Evolutionary conservation across 30 jellyfish, hydroid and myxozoan genomes (phyloP).

Genomic region (Cassiopea andromeda): DNA sequence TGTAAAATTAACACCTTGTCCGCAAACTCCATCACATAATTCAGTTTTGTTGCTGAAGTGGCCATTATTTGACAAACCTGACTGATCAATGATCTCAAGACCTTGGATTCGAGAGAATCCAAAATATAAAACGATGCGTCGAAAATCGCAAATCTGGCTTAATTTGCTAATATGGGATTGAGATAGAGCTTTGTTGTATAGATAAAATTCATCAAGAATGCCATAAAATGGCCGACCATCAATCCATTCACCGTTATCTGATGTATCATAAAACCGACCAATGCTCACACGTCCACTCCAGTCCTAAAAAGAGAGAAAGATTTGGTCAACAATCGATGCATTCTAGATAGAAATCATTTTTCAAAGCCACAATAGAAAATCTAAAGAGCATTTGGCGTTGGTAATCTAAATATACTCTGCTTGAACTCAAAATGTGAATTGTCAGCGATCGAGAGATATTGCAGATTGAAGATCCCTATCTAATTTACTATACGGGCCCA

Average conservation of each 20-base stretch:
- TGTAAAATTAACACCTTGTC: constrained; percentile 81
- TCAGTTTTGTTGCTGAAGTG: constrained; percentile 60
- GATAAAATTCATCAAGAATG: constrained; percentile 80
- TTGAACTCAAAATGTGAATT: too few species aligned
- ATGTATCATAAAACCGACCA: constrained; percentile 82
- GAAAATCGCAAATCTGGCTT: constrained; percentile 90
- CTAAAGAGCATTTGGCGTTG: too few species aligned
- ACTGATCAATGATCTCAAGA: constrained; percentile 68
- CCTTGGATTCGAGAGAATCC: constrained; percentile 70
- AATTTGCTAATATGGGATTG: constrained; percentile 75
- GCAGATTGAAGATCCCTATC: too few species aligned
- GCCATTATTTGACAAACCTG: constrained; percentile 87
- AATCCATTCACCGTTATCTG: constrained; percentile 83
- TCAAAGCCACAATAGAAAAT: too few species aligned
- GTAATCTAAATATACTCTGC: too few species aligned
- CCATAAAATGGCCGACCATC: constrained; percentile 93
- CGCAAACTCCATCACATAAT: constrained; percentile 80
- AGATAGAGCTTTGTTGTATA: constrained; percentile 77
- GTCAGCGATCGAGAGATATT: too few species aligned
- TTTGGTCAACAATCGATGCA: background rate
- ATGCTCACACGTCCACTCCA: constrained; percentile 92
- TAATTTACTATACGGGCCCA: too few species aligned
- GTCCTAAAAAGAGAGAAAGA: constrained; percentile 45
- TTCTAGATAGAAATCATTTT: too few species aligned
- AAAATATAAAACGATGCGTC: constrained; percentile 75